Evolutionary conservation across 2,888 invertebrate species (phyloP).

Genomic region (Meloe dianella): DNA sequence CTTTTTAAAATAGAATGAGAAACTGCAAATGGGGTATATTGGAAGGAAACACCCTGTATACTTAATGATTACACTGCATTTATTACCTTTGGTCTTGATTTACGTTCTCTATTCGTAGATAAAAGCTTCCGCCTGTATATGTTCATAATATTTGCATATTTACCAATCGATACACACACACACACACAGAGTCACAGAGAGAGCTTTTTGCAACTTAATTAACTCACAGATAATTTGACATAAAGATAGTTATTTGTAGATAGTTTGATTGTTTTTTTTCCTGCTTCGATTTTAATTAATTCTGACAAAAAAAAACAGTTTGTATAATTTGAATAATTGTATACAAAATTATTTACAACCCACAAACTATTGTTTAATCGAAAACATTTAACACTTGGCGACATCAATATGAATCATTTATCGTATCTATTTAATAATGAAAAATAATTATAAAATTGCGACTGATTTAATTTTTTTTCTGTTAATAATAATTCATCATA

Average conservation of each 20-base stretch:
- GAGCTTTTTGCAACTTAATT: background rate
- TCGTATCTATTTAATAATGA: background rate
- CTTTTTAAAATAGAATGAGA: no score
- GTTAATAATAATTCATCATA: conserved; percentile 12
- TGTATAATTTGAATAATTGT: background rate
- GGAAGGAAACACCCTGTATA: no score
- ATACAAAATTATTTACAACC: conserved; percentile 14
- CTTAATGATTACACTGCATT: conserved; percentile 10
- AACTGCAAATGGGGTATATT: no score
- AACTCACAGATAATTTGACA: background rate
- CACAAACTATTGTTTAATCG: conserved; percentile 31
- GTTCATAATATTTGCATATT: background rate
- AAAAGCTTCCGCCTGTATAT: conserved; percentile 5
- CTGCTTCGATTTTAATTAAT: background rate
- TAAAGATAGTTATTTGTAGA: background rate
- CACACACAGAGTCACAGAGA: no score
- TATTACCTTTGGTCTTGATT: conserved; percentile 9
- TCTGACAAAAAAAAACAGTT: background rate
- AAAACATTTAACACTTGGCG: conserved; percentile 28
- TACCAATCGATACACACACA: no score
- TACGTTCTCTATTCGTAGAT: background rate
- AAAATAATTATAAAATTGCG: conserved; percentile 19
- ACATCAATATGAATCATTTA: conserved; percentile 21
- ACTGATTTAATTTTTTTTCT: no score
- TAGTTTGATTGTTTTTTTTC: background rate